Evolutionary conservation across 1,140 invertebrate genomes (phyloP).

Genomic region (Drosophila suzukii): DNA sequence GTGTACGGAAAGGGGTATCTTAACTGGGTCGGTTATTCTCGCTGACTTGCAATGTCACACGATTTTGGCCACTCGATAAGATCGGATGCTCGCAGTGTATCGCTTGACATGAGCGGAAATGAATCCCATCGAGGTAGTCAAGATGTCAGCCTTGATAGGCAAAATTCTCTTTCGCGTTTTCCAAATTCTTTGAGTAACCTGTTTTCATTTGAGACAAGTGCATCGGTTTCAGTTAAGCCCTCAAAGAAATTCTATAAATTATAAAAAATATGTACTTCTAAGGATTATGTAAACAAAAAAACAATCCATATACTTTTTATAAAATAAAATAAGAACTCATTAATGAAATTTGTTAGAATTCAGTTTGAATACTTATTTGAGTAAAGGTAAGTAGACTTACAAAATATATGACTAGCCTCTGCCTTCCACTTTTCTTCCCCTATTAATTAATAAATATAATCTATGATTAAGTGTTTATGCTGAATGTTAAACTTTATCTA

Average conservation of each 20-base stretch:
- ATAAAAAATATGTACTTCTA: no score
- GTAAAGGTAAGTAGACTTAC: no score
- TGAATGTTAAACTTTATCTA: background rate
- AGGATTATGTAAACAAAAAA: no score
- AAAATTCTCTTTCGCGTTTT: background rate
- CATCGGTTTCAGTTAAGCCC: no score
- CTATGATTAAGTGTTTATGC: background rate
- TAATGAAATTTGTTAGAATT: no score
- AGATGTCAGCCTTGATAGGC: background rate
- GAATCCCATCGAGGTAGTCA: background rate
- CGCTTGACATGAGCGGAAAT: slow-evolving; percentile 1
- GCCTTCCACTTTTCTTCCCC: no score
- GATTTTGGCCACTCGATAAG: slow-evolving; percentile 29
- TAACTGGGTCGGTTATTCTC: slow-evolving; percentile 41
- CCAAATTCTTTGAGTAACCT: background rate
- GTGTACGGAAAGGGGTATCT: slow-evolving; percentile 8
- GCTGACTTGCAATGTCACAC: slow-evolving; percentile 38
- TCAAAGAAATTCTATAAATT: no score
- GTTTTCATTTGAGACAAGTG: background rate
- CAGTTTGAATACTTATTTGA: no score
- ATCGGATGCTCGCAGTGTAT: background rate
- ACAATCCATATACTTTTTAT: no score
- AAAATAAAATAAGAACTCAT: no score
- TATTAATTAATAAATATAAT: background rate
- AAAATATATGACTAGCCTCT: no score